Evolutionary conservation across 2,797 vertebrate genomes (phyloP), one percentile per base, ranked within the genome.

Genomic region (Neosilurus hyrtlii): DNA sequence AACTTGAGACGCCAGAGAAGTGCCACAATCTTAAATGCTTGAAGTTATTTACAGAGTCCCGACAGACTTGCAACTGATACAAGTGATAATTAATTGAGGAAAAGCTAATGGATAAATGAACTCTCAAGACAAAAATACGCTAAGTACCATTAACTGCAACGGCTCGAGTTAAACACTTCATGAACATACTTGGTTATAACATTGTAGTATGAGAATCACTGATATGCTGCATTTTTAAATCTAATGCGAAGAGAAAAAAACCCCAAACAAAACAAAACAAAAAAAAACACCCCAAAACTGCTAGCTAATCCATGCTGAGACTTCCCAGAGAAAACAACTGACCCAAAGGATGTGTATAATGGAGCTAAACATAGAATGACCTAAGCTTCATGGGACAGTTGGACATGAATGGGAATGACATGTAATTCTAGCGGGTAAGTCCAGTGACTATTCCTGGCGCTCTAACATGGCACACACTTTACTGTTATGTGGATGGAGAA

Each of bases 1-100:
- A 94, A 93, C 87, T 90, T 91, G 92, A 94, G 93, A 88, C 63
- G 88, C 79, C 82, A 83, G 61, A 80, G 86, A 66, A 43, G 68
- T 72, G 82, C 51, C 62, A 52, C n/a, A 54, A 49, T 85, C 80
- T 51, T 78, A 65, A 62, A 57, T 15, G 35, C 74, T 5, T 18
- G 7, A 63, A 24, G 56, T 18, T 82, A 82, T 85, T 73, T 82
- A 8, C 43, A 67, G 84, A 85, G 54, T 59, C 51, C n/a, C 70
- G n/a, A 66, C 11, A 22, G 65, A 10, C 18, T 22, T 73, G 22
- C 15, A 37, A 81, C 15, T 82, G 24, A 72, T 30, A 73, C 37
- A 49, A 67, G 61, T 80, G 62, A 26, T 80, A 66, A 79, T 79
- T 65, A 79, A 65, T 79, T 66, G 61, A 79, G 43, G 76, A 79